These are phyloP conservation scores for Rhynchophorus ferrugineus DNA, from an alignment of 1,140 invertebrate genomes.

Conservation along the genomic window DNA sequence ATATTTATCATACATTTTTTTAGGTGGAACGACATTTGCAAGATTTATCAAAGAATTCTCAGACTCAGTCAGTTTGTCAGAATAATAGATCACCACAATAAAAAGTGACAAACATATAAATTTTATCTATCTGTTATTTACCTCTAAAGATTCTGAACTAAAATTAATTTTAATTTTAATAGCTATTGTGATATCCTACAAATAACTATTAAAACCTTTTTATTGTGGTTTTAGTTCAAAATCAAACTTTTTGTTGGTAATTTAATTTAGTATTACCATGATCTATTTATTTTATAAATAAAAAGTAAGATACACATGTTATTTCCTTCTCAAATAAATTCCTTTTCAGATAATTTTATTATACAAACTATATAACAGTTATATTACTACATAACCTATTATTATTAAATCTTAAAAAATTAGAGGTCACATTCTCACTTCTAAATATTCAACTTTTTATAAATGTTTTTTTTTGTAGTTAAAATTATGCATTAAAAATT, in stretches of 20 bases:
- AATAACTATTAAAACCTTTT: too few relatives aligned
- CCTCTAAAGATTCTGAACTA: conserved; percentile 2
- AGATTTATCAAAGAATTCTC: conserved; percentile 42
- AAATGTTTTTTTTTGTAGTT: too few relatives aligned
- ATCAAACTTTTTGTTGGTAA: conserved; percentile 1
- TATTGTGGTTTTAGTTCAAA: neutral
- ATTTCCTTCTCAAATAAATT: too few relatives aligned
- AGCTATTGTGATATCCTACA: too few relatives aligned
- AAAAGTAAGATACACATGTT: too few relatives aligned
- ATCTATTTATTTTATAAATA: neutral
- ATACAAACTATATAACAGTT: too few relatives aligned
- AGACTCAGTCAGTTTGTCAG: conserved; percentile 16
- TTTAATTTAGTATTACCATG: neutral
- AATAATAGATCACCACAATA: conserved; percentile 18
- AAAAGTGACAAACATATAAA: neutral
- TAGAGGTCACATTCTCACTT: too few relatives aligned
- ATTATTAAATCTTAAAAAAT: too few relatives aligned
- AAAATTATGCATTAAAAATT: too few relatives aligned
- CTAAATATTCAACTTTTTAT: too few relatives aligned
- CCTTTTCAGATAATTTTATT: too few relatives aligned
- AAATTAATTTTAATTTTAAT: neutral
- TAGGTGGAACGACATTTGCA: conserved; percentile 56
- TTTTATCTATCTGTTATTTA: neutral
- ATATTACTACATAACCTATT: too few relatives aligned
- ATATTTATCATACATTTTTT: conserved; percentile 1